Conservation (phyloP, 1,140 invertebrate species). For the Ceratitis capitata region DNA sequence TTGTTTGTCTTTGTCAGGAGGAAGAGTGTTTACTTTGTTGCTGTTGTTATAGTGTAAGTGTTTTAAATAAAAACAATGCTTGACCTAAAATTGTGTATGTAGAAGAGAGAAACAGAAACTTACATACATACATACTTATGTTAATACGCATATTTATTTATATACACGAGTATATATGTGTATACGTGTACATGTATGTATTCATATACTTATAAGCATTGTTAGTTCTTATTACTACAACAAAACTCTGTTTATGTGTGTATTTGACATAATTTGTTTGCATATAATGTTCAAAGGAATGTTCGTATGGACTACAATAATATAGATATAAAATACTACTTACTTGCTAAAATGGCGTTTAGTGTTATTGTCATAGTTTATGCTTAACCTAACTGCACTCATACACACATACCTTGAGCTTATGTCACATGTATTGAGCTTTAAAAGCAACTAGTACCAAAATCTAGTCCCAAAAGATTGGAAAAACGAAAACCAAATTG, state of each 20-base stretch:
- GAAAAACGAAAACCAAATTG: too few species aligned
- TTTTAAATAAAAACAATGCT: slow-evolving; percentile 32
- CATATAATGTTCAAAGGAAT: background rate
- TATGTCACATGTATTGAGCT: background rate
- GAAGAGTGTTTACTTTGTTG: background rate
- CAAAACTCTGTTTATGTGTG: background rate
- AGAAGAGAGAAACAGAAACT: background rate
- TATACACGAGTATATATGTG: background rate
- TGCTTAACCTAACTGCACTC: background rate
- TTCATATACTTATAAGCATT: background rate
- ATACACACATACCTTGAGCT: background rate
- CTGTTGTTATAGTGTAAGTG: background rate
- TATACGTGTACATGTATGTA: background rate
- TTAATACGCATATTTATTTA: background rate
- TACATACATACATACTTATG: background rate
- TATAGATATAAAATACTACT: too few species aligned
- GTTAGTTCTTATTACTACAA: too few species aligned
- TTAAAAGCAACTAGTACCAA: too few species aligned
- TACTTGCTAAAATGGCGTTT: background rate
- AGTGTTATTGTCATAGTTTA: background rate
- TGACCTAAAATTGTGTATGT: slow-evolving; percentile 17
- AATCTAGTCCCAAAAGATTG: too few species aligned
- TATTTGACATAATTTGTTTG: background rate
- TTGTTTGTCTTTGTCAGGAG: background rate
- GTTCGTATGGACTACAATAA: too few species aligned